These are phyloP conservation scores for Microctonus aethiopoides DNA, from an alignment of 2,888 invertebrate species.

Conservation along the genomic window DNA sequence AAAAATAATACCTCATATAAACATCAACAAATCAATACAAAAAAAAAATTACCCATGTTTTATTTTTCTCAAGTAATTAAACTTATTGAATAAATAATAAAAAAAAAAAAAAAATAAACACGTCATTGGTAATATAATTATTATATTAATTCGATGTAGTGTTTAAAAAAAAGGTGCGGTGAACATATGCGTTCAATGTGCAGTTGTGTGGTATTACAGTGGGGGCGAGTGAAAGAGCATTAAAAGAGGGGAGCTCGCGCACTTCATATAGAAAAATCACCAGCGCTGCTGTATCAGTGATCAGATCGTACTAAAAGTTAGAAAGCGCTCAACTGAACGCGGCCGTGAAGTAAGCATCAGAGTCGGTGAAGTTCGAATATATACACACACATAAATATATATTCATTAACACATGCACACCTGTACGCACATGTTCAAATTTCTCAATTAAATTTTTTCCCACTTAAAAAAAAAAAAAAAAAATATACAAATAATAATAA, in stretches of 20 bases:
- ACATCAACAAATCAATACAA: not conserved
- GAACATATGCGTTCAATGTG: not conserved
- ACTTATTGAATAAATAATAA: not conserved
- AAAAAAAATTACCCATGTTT: not conserved
- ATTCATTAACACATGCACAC: not conserved
- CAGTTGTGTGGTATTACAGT: constrained; percentile 17
- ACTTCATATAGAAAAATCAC: constrained; percentile 40
- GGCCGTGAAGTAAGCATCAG: constrained; percentile 42
- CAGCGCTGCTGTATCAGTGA: constrained; percentile 40
- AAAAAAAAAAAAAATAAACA: not conserved
- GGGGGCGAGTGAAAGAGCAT: constrained; percentile 23
- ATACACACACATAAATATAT: too few species aligned
- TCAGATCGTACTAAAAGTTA: constrained; percentile 50
- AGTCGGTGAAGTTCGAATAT: not conserved
- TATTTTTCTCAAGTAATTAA: not conserved
- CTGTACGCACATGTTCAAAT: not conserved
- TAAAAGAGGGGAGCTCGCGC: constrained; percentile 25
- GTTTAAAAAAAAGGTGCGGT: not conserved
- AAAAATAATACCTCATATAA: not conserved
- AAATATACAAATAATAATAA: not conserved
- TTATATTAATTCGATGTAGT: not conserved
- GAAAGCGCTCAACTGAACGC: constrained; percentile 51
- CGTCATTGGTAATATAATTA: too few species aligned
- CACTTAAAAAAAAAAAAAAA: too few species aligned
- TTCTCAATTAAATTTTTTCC: not conserved